phyloP scores from a whole-genome alignment of 2,888 invertebrate genomes.

The Dryococelus australis region DNA sequence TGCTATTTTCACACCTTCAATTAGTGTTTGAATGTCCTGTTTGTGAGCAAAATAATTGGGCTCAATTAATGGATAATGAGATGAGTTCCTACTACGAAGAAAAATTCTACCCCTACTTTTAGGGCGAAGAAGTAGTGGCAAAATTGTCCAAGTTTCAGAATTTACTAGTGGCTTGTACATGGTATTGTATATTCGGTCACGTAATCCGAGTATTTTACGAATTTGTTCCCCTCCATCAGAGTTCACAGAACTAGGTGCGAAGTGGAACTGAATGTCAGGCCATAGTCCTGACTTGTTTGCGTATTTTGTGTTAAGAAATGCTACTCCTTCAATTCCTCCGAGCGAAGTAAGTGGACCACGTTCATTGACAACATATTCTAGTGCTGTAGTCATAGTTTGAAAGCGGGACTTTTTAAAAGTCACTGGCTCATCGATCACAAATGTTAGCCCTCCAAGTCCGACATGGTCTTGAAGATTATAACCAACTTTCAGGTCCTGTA shows the following conservation, averaged over 20 bases:
- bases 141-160: slow-evolving; percentile 84
- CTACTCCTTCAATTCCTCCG: slow-evolving; percentile 85
- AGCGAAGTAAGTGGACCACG: slow-evolving; percentile 82
- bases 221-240: slow-evolving; percentile 85
- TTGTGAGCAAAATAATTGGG: slow-evolving; percentile 92
- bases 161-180: slow-evolving; percentile 82
- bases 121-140: slow-evolving; percentile 83
- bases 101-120: slow-evolving; percentile 88
- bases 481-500: slow-evolving; percentile 75
- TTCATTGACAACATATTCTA: slow-evolving; percentile 83
- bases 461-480: slow-evolving; percentile 81
- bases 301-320: slow-evolving; percentile 86
- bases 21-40: slow-evolving; percentile 79
- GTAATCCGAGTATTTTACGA: slow-evolving; percentile 74
- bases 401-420: slow-evolving; percentile 80
- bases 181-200: slow-evolving; percentile 83
- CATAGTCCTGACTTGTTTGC: slow-evolving; percentile 78
- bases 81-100: slow-evolving; percentile 80
- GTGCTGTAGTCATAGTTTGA: slow-evolving; percentile 76
- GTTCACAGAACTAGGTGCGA: slow-evolving; percentile 83
- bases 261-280: slow-evolving; percentile 90
- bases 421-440: slow-evolving; percentile 80
- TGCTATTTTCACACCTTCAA: slow-evolving; percentile 63
- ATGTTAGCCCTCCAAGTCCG: slow-evolving; percentile 84
- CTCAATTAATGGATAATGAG: slow-evolving; percentile 83